Evolutionary conservation across 2,888 invertebrate species (phyloP).

Genomic region (Pyralis farinalis): DNA sequence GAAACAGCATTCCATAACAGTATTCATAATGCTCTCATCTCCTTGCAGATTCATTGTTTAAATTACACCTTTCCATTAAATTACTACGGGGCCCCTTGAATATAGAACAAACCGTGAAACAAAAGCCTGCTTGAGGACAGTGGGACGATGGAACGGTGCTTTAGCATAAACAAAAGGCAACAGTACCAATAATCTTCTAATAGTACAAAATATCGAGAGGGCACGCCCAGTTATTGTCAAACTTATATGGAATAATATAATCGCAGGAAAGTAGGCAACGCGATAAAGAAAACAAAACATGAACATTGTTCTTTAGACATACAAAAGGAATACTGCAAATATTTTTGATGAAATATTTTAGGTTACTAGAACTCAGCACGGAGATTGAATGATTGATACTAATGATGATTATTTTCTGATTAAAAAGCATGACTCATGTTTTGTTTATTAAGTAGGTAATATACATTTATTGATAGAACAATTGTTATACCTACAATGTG

Average conservation of each 20-base stretch:
- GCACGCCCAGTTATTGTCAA: constrained; percentile 34
- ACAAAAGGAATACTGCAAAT: constrained; percentile 43
- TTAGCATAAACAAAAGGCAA: constrained; percentile 41
- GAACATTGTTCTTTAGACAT: constrained; percentile 35
- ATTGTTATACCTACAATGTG: no score
- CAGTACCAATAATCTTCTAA: constrained; percentile 39
- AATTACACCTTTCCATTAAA: constrained; percentile 10
- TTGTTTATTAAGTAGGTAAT: constrained; percentile 1
- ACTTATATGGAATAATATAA: constrained; percentile 29
- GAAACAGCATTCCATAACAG: constrained; percentile 6
- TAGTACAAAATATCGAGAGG: constrained; percentile 32
- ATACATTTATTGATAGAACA: no score
- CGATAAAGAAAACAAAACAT: constrained; percentile 13
- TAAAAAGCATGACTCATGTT: constrained; percentile 43
- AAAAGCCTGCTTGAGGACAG: constrained; percentile 27
- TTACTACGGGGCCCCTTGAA: constrained; percentile 11
- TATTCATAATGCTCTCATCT: constrained; percentile 9
- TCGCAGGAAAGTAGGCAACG: constrained; percentile 18
- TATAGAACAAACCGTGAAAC: constrained; percentile 22
- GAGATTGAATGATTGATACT: constrained; percentile 36
- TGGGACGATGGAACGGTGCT: constrained; percentile 41
- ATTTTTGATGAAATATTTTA: constrained; percentile 34
- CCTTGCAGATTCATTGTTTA: constrained; percentile 5
- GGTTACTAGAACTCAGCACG: constrained; percentile 54
- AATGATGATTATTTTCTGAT: constrained; percentile 38